Conservation (phyloP, 2,888 invertebrate genomes). For the Acanthoscelides obtectus region DNA sequence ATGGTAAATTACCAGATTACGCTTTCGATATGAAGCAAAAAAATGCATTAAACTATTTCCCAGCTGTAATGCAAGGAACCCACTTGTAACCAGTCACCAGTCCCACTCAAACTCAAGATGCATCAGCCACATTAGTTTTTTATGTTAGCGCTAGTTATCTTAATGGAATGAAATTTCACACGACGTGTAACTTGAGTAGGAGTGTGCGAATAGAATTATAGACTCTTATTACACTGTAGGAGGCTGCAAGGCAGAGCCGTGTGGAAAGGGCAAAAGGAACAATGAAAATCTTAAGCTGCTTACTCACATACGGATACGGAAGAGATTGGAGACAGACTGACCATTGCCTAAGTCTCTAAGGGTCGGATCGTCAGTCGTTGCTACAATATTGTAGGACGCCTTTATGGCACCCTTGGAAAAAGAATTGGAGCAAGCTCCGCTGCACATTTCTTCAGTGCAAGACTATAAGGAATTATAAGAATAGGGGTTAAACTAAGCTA, state of each 20-base stretch:
- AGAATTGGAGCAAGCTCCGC: too few relatives aligned
- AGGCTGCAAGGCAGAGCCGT: not conserved
- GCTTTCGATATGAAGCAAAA: not conserved
- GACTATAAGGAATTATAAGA: too few relatives aligned
- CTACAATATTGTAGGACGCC: too few relatives aligned
- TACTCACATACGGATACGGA: too few relatives aligned
- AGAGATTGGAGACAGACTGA: too few relatives aligned
- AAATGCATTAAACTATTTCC: not conserved
- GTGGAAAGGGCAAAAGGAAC: not conserved
- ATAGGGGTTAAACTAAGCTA: too few relatives aligned
- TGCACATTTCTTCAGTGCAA: too few relatives aligned
- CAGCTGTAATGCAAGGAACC: not conserved
- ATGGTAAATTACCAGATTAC: not conserved
- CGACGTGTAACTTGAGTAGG: not conserved
- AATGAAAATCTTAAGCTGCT: too few relatives aligned
- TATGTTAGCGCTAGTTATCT: not conserved
- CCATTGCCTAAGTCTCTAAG: too few relatives aligned
- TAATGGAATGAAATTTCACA: not conserved
- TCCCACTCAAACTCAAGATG: not conserved
- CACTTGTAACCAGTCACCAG: not conserved
- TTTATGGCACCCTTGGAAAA: too few relatives aligned
- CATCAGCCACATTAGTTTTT: not conserved
- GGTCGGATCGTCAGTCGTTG: too few relatives aligned
- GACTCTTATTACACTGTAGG: not conserved
- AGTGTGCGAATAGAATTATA: not conserved